Base-by-base conservation (phyloP, 2,888 invertebrate genomes). In the Phoenoteleia sp. region DNA sequence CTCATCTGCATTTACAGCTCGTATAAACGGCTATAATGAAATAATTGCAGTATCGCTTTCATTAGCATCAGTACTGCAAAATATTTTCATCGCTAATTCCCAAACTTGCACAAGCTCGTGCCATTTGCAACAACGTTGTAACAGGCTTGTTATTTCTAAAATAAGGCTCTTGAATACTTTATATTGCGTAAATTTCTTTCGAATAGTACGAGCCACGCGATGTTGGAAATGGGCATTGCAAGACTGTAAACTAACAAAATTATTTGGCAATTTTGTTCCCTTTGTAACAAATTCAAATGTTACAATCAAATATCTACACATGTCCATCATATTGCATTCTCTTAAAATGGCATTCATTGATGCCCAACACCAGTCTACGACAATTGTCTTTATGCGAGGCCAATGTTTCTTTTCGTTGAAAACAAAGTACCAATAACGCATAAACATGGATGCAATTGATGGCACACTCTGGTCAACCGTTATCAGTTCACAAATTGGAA, bases 401-500 rank as follows among this genome's bases (percentile, higher is more conserved):
- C n/a, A n/a, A n/a, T n/a, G n/a, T n/a, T n/a, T n/a, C n/a, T n/a
- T n/a, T n/a, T n/a, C n/a, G n/a, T n/a, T n/a, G n/a, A n/a, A n/a
- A n/a, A 2, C 29, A 21, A 79, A 79, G 11, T 0, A 19, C n/a
- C 4, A 27, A 13, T 54, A 79, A 1, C 52, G 60, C 29, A 54
- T 13, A 4, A 69, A 54, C 39, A 79, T 29, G 2, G 15, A 21
- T 7, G 60, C 25, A 2, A 69, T 52, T 2, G 60, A 52, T 3
- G 52, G 27, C 0, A 71, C 33, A 9, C 17, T 71, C 19, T 60
- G 67, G 17, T 64, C 29, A 4, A 13, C 36, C 0, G 67, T 77
- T 5, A 69, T 4, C 49, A 77, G 42, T 52, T 60, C 77, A 1
- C 6, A 29, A 27, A 77, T 77, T 7, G 69, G 60, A 15, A 77